Conservation (phyloP, 1,140 invertebrate genomes). For the Megalonaias nervosa region DNA sequence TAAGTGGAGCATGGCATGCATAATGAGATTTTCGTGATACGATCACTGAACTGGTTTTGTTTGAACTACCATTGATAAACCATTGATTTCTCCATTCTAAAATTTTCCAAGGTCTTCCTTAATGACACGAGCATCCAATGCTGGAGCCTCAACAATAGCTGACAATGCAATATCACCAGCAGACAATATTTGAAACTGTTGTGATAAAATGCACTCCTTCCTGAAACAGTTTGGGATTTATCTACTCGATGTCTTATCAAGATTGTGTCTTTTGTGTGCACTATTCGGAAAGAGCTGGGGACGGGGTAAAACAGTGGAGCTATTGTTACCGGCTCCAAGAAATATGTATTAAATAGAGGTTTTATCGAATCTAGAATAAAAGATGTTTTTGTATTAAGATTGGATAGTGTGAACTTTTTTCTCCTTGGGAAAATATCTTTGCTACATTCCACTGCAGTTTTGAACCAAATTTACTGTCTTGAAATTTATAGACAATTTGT, state of each 20-base stretch:
- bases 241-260: not conserved
- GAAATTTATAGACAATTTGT: too few relatives aligned
- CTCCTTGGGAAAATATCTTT: too few relatives aligned
- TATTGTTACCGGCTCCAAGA: not conserved
- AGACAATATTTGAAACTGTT: not conserved
- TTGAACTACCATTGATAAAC: constrained; percentile 24
- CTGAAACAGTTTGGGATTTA: constrained; percentile 21
- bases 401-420: too few relatives aligned
- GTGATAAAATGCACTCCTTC: not conserved
- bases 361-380: not conserved
- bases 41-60: constrained; percentile 7
- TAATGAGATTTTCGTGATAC: not conserved
- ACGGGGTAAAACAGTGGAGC: not conserved
- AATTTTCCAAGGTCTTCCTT: constrained; percentile 19
- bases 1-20: not conserved
- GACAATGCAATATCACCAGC: not conserved
- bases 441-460: too few relatives aligned
- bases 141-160: constrained; percentile 8
- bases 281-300: not conserved
- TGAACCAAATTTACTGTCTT: too few relatives aligned
- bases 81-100: constrained; percentile 6
- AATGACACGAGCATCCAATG: not conserved
- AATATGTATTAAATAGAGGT: not conserved
- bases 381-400: too few relatives aligned
- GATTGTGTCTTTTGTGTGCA: not conserved